These are phyloP conservation scores for Podocnemis expansa DNA, from an alignment of 2,113 vertebrate genomes.

Conservation along the genomic window DNA sequence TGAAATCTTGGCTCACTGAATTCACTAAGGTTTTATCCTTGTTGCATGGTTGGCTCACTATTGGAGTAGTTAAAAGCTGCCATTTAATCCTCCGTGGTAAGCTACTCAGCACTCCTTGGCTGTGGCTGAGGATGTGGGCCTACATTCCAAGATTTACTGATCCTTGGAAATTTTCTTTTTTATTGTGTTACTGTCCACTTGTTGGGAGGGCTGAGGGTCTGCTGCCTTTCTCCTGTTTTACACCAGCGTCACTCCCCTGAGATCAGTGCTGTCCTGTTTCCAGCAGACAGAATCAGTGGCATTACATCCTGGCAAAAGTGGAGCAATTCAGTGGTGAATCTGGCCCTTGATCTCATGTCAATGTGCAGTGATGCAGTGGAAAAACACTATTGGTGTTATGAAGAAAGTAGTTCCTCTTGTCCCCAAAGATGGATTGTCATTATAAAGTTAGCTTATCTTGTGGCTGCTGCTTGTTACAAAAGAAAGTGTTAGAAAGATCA, in stretches of 20 bases:
- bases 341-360: not conserved
- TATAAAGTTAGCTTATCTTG: not conserved
- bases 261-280: fast-evolving
- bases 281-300: not conserved
- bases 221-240: not conserved
- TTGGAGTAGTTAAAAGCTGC: not conserved
- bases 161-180: not conserved
- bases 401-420: not conserved
- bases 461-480: not conserved
- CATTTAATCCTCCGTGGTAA: not conserved
- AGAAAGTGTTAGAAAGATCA: not conserved
- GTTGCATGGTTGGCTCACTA: not conserved
- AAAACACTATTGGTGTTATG: not conserved
- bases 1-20: not conserved
- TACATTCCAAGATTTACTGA: not conserved
- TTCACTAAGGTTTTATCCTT: not conserved
- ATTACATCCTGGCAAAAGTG: fast-evolving
- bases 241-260: not conserved
- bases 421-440: not conserved
- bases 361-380: not conserved
- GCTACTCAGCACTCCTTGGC: fast-evolving
- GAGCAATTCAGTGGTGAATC: not conserved
- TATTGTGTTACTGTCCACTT: constrained; percentile 14
- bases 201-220: constrained; percentile 2
- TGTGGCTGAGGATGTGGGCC: not conserved